Evolutionary conservation across 2,888 invertebrate species (phyloP).

Genomic region (Orthosia cruda): DNA sequence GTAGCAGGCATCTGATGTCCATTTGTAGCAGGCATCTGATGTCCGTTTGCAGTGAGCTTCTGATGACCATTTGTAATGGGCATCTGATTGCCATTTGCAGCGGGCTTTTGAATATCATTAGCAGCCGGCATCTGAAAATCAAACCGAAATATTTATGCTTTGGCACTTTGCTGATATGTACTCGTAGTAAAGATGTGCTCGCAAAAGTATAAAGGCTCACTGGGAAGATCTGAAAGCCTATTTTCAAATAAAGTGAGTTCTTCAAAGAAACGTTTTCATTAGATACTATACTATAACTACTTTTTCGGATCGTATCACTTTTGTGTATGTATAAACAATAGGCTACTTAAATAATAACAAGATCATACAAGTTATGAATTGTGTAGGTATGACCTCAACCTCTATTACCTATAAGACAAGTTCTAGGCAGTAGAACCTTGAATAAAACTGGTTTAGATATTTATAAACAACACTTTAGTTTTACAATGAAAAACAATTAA

Average conservation of each 20-base stretch:
- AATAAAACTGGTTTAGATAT: slow-evolving; percentile 34
- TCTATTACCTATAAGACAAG: slow-evolving; percentile 23
- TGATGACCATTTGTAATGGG: slow-evolving; percentile 12
- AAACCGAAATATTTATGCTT: background rate
- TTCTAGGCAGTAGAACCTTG: slow-evolving; percentile 3
- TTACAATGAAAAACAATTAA: background rate
- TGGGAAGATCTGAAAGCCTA: background rate
- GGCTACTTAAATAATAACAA: background rate
- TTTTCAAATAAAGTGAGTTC: background rate
- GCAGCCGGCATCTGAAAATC: slow-evolving; percentile 41
- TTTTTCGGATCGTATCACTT: no score
- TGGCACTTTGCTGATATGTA: background rate
- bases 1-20: slow-evolving; percentile 2
- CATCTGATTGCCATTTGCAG: slow-evolving; percentile 25
- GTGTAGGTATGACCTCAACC: slow-evolving; percentile 40
- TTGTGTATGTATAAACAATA: background rate
- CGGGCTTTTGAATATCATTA: background rate
- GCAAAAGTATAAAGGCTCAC: background rate
- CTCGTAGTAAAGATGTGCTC: background rate
- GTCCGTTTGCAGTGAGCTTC: slow-evolving; percentile 6
- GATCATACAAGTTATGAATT: slow-evolving; percentile 9
- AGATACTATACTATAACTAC: background rate
- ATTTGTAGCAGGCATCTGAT: slow-evolving; percentile 7
- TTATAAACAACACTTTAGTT: background rate
- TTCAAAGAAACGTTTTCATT: background rate